These are phyloP conservation scores for Drosophila nr. perissopoda DNA, from an alignment of 2,888 invertebrate species.

Conservation along the genomic window DNA sequence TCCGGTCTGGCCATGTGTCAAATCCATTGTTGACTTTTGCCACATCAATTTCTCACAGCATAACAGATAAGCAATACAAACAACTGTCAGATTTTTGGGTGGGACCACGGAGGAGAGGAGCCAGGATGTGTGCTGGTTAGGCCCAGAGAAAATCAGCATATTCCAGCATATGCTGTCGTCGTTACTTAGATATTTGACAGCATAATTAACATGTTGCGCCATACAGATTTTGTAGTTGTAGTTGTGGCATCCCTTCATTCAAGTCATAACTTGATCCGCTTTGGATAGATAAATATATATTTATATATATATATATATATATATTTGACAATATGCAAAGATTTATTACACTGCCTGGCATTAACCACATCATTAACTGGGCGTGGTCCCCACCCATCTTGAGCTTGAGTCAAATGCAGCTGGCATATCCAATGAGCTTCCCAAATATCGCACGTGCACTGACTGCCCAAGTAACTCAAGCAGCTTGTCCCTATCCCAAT, in stretches of 20 bases:
- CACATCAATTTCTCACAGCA: constrained; percentile 47
- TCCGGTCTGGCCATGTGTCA: constrained; percentile 38
- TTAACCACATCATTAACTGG: constrained; percentile 55
- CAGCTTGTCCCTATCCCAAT: not conserved
- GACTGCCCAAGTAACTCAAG: constrained; percentile 26
- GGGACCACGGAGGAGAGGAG: not conserved
- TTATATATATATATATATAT: not conserved
- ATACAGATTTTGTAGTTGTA: not conserved
- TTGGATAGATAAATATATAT: not conserved
- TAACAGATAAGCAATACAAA: constrained; percentile 17
- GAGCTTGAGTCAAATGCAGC: constrained; percentile 14
- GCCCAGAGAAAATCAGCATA: constrained; percentile 35
- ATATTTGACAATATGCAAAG: constrained; percentile 36
- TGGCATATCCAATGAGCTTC: constrained; percentile 40
- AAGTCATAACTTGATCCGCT: not conserved
- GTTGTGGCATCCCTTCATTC: not conserved
- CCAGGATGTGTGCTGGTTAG: not conserved
- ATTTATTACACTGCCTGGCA: constrained; percentile 43
- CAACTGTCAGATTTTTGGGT: not conserved
- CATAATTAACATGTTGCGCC: constrained; percentile 52
- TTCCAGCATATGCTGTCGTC: constrained; percentile 21
- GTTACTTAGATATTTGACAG: constrained; percentile 39
- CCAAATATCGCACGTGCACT: constrained; percentile 45
- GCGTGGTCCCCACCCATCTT: constrained; percentile 18
- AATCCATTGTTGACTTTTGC: constrained; percentile 47